Evolutionary conservation across 2,888 invertebrate species (phyloP).

Genomic region (Tetragonula carbonaria): DNA sequence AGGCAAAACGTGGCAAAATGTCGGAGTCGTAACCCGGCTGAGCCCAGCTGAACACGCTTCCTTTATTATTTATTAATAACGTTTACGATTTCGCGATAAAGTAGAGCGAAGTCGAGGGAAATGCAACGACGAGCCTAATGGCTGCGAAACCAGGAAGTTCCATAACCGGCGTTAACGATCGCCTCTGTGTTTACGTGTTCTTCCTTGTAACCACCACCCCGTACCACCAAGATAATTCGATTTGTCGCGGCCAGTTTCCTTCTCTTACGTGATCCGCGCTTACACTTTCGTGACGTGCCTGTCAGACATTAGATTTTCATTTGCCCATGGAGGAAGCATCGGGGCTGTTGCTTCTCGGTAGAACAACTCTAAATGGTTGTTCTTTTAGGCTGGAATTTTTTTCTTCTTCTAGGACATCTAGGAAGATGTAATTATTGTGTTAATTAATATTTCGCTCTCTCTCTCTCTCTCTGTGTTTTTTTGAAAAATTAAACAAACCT

Average conservation of each 20-base stretch:
- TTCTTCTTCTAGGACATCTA: too few species aligned
- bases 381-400: too few species aligned
- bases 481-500: too few species aligned
- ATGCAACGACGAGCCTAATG: conserved; percentile 67
- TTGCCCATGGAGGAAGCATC: background rate
- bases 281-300: background rate
- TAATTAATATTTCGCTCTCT: too few species aligned
- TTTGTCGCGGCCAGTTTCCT: conserved; percentile 23
- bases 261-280: conserved; percentile 13
- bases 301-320: conserved; percentile 19
- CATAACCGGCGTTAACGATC: conserved; percentile 73
- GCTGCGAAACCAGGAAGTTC: conserved; percentile 70
- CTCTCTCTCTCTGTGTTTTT: too few species aligned
- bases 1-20: background rate
- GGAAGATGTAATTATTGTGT: too few species aligned
- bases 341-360: background rate
- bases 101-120: conserved; percentile 49
- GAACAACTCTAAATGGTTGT: background rate
- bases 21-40: background rate
- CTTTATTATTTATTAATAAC: conserved; percentile 72
- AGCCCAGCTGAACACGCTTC: background rate
- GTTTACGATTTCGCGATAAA: conserved; percentile 72
- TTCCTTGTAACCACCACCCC: background rate
- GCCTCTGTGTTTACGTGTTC: conserved; percentile 67
- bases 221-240: conserved; percentile 27